Percentiles rank a stretch among this genome's conserved stretches.
phyloP scores from a whole-genome alignment of 2,113 vertebrate species.

The Misgurnus mizolepis region DNA sequence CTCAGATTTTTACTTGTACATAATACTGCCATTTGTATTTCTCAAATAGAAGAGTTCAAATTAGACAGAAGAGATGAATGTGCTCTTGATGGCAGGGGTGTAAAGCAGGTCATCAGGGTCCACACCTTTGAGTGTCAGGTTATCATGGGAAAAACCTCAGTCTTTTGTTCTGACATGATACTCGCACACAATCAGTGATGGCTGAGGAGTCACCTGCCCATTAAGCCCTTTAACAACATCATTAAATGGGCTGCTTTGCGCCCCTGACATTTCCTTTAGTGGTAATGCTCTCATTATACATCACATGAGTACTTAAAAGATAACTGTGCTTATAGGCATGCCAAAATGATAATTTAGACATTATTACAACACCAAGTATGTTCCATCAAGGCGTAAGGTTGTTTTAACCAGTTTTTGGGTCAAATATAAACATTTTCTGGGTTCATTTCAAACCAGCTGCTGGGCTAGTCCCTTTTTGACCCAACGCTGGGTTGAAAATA shows the following conservation, averaged over 20 bases:
- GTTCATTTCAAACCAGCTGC: too few species aligned
- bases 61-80: conserved; percentile 32
- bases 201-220: conserved; percentile 36
- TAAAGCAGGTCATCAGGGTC: conserved; percentile 27
- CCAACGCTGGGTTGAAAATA: too few species aligned
- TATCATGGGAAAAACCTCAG: conserved; percentile 54
- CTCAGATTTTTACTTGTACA: too few species aligned
- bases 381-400: too few species aligned
- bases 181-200: conserved; percentile 43
- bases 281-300: conserved; percentile 25
- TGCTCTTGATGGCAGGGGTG: conserved; percentile 30
- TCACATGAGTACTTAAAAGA: conserved; percentile 6
- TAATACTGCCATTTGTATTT: not conserved
- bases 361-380: too few species aligned
- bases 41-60: not conserved
- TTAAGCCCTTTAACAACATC: conserved; percentile 42
- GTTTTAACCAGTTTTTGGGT: too few species aligned
- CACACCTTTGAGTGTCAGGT: conserved; percentile 47
- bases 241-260: conserved; percentile 23
- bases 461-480: too few species aligned
- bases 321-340: not conserved
- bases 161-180: conserved; percentile 46
- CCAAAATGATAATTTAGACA: not conserved
- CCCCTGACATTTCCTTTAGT: conserved; percentile 13
- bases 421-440: too few species aligned